A percentile compares a stretch with the other conserved stretches of the same genome.
These are phyloP conservation scores for Prionace glauca DNA, from an alignment of 2,797 vertebrate species.

Conservation along the genomic window DNA sequence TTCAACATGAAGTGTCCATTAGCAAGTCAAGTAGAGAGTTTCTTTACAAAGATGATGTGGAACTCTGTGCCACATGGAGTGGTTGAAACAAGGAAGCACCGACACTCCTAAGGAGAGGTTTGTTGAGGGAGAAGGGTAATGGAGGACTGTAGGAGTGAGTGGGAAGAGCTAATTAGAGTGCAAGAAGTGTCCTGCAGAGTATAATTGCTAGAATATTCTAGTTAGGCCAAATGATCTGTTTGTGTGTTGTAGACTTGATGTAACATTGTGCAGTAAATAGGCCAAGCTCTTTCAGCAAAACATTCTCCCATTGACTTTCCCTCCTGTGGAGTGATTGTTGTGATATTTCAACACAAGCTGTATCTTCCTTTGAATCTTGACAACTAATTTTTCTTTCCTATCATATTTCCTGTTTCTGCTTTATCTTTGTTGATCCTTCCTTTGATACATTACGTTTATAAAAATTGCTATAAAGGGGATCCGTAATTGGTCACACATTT, in stretches of 20 bases:
- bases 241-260: neutral
- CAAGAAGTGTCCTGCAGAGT: neutral
- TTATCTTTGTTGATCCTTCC: conserved; percentile 29
- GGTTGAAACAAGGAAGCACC: neutral
- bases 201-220: neutral
- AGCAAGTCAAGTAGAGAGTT: neutral
- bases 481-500: conserved; percentile 21
- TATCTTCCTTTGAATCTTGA: conserved; percentile 34
- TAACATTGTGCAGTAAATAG: neutral
- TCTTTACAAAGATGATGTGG: neutral
- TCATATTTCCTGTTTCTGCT: conserved; percentile 32
- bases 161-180: neutral
- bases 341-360: conserved; percentile 20
- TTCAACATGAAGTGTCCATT: neutral
- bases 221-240: neutral
- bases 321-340: neutral
- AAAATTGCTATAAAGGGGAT: conserved; percentile 8
- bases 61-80: neutral
- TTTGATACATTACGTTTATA: conserved; percentile 20
- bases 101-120: neutral
- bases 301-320: neutral
- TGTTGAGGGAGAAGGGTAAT: neutral
- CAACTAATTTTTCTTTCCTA: conserved; percentile 32
- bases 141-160: neutral
- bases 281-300: neutral